Conservation (phyloP, 2,888 invertebrate genomes). For the Cantharis rustica region DNA sequence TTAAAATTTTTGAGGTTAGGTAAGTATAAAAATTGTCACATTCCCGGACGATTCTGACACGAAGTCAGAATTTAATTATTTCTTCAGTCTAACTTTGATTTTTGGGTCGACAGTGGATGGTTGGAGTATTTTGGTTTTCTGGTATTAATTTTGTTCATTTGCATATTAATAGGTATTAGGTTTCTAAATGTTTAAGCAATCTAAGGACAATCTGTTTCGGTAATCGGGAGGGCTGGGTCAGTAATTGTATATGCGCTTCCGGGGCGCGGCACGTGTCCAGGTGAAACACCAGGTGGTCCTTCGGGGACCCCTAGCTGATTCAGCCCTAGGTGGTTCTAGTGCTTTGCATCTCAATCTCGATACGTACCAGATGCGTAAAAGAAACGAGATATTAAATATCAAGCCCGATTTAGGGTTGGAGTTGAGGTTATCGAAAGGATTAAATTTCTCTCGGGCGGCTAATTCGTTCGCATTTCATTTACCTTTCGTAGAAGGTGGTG, state of each 20-base stretch:
- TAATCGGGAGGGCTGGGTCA: constrained; percentile 22
- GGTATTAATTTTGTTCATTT: neutral
- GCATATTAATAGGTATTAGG: neutral
- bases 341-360: constrained; percentile 20
- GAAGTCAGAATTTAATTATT: too few species aligned
- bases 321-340: neutral
- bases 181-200: neutral
- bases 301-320: constrained; percentile 10
- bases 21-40: neutral
- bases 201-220: constrained; percentile 18
- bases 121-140: neutral
- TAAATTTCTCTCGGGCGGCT: neutral
- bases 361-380: constrained; percentile 4
- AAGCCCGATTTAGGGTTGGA: neutral
- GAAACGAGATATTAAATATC: neutral
- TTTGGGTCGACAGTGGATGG: neutral
- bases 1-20: neutral
- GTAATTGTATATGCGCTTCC: constrained; percentile 19
- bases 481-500: neutral
- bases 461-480: neutral
- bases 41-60: too few species aligned
- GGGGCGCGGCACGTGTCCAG: constrained; percentile 33
- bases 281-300: constrained; percentile 31
- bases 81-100: neutral
- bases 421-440: neutral